phyloP scores from a whole-genome alignment of 2,113 vertebrate genomes.

The Dromaius novaehollandiae region DNA sequence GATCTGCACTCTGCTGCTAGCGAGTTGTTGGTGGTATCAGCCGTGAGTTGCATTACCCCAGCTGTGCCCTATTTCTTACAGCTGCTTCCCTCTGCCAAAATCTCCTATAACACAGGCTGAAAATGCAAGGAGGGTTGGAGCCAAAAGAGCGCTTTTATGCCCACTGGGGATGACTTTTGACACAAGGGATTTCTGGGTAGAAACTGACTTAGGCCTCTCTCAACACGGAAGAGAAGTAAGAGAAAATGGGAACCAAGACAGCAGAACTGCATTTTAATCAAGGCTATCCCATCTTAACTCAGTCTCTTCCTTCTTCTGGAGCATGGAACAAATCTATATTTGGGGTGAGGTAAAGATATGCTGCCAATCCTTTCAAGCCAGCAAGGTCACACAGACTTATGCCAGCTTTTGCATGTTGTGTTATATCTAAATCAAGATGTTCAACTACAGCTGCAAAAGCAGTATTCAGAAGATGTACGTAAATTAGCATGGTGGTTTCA shows the following conservation, averaged over 20 bases:
- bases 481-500: not conserved
- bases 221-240: not conserved
- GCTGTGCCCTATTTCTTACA: not conserved
- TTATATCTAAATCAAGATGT: not conserved
- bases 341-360: not conserved
- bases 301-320: not conserved
- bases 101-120: not conserved
- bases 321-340: not conserved
- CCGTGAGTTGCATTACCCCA: not conserved
- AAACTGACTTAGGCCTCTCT: not conserved
- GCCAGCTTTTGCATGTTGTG: not conserved
- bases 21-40: not conserved
- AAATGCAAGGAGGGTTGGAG: not conserved
- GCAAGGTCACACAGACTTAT: not conserved
- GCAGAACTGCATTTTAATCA: not conserved
- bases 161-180: not conserved
- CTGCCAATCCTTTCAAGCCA: not conserved
- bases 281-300: not conserved
- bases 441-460: not conserved
- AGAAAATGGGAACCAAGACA: not conserved
- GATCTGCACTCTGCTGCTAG: not conserved
- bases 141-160: not conserved
- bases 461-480: not conserved
- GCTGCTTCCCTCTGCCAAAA: not conserved
- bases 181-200: not conserved